Conservation (phyloP, 2,113 vertebrate genomes). For the pig (Sus scrofa) region DNA sequence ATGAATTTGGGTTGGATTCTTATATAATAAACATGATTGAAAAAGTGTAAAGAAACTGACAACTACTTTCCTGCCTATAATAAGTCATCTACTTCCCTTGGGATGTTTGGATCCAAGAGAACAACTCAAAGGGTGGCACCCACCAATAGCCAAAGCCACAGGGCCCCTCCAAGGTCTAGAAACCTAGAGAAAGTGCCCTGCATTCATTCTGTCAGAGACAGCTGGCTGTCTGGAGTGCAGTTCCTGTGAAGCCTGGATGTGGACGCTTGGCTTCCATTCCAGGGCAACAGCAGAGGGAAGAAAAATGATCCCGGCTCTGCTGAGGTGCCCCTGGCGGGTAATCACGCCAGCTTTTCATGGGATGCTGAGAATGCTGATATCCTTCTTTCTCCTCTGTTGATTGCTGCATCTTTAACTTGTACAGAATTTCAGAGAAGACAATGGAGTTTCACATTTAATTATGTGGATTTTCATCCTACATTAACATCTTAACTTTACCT, state of each 20-base stretch:
- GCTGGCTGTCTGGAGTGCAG: not conserved
- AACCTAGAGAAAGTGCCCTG: not conserved
- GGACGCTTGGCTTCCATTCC: not conserved
- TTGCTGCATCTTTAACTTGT: not conserved
- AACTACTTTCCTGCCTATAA: not conserved
- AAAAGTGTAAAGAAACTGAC: not conserved
- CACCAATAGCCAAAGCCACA: not conserved
- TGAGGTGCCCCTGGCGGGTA: accelerated
- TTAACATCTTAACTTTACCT: not conserved
- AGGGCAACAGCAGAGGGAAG: not conserved
- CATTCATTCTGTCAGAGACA: accelerated
- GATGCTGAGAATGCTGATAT: not conserved
- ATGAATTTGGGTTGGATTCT: not conserved
- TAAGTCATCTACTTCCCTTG: not conserved
- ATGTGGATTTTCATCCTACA: not conserved
- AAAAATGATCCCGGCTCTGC: not conserved
- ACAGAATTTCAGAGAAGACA: not conserved
- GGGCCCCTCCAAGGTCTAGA: not conserved
- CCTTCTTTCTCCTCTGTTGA: not conserved
- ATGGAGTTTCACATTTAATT: not conserved
- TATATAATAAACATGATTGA: not conserved
- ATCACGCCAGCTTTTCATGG: not conserved
- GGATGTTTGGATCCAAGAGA: not conserved
- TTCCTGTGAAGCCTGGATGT: not conserved
- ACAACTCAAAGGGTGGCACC: not conserved